These are phyloP conservation scores for Lethrus apterus DNA, from an alignment of 1,140 invertebrate genomes.

Conservation along the genomic window DNA sequence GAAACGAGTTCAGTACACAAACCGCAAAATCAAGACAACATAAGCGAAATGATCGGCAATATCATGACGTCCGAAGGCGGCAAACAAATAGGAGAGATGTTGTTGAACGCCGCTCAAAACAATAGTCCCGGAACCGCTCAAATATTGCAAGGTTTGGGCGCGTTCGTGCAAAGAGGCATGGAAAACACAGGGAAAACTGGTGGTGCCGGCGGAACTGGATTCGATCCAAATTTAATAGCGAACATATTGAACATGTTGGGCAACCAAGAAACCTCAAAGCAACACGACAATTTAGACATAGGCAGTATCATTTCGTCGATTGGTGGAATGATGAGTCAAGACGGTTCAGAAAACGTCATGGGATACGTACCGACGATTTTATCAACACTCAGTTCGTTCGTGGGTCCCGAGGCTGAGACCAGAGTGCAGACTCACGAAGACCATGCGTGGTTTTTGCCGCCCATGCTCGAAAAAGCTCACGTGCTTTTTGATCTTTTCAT, in stretches of 20 bases:
- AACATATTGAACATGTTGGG: constrained; percentile 41
- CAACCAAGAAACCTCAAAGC: constrained; percentile 5
- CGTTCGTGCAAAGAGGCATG: constrained; percentile 14
- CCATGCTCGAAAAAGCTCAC: constrained; percentile 64
- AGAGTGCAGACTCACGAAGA: constrained; percentile 57
- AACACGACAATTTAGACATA: constrained; percentile 23
- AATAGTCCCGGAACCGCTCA: constrained; percentile 34
- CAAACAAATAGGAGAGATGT: constrained; percentile 28
- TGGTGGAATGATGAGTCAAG: constrained; percentile 25
- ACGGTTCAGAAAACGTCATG: constrained; percentile 23
- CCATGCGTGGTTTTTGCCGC: constrained; percentile 65
- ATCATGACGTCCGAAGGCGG: constrained; percentile 51
- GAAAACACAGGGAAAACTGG: neutral
- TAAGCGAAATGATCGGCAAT: constrained; percentile 46
- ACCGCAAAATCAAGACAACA: constrained; percentile 40
- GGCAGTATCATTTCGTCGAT: constrained; percentile 16
- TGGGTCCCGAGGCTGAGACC: constrained; percentile 45
- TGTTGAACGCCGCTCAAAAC: constrained; percentile 22
- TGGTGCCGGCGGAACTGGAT: constrained; percentile 19
- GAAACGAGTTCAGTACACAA: constrained; percentile 51
- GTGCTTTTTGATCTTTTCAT: constrained; percentile 72
- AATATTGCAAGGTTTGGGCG: constrained; percentile 42
- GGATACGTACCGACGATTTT: constrained; percentile 24
- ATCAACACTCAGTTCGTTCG: constrained; percentile 48
- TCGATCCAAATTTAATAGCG: constrained; percentile 44